Conservation (phyloP, 2,113 vertebrate species). For the Silurus glanis region DNA sequence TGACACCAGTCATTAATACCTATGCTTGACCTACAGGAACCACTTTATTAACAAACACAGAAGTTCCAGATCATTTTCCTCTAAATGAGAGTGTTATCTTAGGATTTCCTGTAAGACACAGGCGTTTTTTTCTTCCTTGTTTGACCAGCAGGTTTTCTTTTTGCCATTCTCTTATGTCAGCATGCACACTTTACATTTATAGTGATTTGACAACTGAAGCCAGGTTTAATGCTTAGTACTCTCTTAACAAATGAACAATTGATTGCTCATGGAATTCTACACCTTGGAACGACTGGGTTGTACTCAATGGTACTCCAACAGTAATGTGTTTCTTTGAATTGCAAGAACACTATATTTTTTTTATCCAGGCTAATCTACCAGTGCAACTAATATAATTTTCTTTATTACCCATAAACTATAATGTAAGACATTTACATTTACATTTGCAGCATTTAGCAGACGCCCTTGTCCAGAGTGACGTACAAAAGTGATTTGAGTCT, state of each 20-base stretch:
- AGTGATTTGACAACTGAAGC: neutral
- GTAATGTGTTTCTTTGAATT: too few relatives aligned
- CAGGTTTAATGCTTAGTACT: neutral
- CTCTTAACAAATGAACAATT: neutral
- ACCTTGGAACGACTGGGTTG: neutral
- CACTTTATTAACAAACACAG: neutral
- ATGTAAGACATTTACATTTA: too few relatives aligned
- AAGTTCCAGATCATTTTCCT: neutral
- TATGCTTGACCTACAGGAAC: neutral
- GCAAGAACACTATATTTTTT: too few relatives aligned
- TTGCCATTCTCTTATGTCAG: neutral
- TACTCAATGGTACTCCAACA: too few relatives aligned
- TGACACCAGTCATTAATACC: neutral
- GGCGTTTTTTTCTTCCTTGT: slow-evolving; percentile 40
- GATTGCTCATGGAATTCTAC: neutral
- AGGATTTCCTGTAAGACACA: slow-evolving; percentile 24
- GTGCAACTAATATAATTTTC: too few relatives aligned
- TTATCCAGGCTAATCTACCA: too few relatives aligned
- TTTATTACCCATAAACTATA: too few relatives aligned
- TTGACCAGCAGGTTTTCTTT: slow-evolving; percentile 1
- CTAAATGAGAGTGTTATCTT: slow-evolving; percentile 12
- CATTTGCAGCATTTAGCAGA: too few relatives aligned
- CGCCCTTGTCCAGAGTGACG: too few relatives aligned
- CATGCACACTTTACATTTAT: neutral
- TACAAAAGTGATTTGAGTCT: too few relatives aligned